These are phyloP conservation scores for Pseudorhiza aurosa DNA, from an alignment of 30 jellyfish, hydroid and myxozoan genomes.

Conservation along the genomic window DNA sequence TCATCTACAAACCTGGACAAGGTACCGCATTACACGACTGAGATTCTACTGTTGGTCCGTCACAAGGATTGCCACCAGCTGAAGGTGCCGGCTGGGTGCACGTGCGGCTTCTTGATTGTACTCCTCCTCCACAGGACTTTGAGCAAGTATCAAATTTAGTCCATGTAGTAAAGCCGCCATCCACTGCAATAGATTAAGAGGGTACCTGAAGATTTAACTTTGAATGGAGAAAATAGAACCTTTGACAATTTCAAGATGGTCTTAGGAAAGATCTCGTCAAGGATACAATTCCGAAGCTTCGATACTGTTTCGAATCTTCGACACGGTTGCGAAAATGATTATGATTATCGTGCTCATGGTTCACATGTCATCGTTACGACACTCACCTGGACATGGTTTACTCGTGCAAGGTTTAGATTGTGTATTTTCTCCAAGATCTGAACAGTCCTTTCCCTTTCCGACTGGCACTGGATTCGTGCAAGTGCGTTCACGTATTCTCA, in stretches of 20 bases:
- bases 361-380: too few species aligned
- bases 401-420: not conserved
- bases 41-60: constrained; percentile 18
- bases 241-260: not conserved
- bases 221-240: not conserved
- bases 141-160: constrained; percentile 11
- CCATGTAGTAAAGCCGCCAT: constrained; percentile 62
- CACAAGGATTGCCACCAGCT: constrained; percentile 43
- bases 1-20: constrained; percentile 35
- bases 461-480: constrained; percentile 67
- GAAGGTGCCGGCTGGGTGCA: constrained; percentile 53
- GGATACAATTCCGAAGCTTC: too few species aligned
- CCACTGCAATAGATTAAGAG: constrained; percentile 23
- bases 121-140: constrained; percentile 52
- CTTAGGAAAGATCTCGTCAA: too few species aligned
- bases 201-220: too few species aligned
- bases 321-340: not conserved
- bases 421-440: constrained; percentile 28
- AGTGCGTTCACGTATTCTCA: constrained; percentile 30
- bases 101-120: constrained; percentile 9
- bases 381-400: constrained; percentile 72
- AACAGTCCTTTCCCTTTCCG: constrained; percentile 60
- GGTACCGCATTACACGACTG: constrained; percentile 20
- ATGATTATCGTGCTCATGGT: not conserved
- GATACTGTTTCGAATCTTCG: too few species aligned